Evolutionary conservation across 2,797 vertebrate species (phyloP), one percentile per base, ranked within the genome.

Genomic region (Sorex maritimensis): DNA sequence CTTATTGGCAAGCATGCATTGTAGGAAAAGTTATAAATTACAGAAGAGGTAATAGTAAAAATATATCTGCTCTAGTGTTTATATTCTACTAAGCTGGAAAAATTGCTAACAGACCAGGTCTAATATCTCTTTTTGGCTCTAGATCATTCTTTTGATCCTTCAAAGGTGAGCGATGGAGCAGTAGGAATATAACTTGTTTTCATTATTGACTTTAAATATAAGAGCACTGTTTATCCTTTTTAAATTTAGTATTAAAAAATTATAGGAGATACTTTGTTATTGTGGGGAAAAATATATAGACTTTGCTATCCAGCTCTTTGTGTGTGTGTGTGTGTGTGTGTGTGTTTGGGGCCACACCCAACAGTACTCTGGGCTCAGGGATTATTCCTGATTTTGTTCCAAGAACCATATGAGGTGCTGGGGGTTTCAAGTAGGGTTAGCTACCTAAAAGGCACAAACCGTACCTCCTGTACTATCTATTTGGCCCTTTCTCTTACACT

Each of bases 1-100:
- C 67, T 80, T 44, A 86, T 88, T 71, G 41, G 15, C 23, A 67
- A 85, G 13, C 88, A 4, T 88, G 77, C 23, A 21, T 34, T 75
- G 12, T 81, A 74, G 80, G 46, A 78, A 88, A 87, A 81, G 8
- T n/a, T 81, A 78, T 81, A 52, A 92, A 38, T 24, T 88, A 55
- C 58, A 92, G 15, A 28, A 87, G 85, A 90, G 17, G n/a, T 84
- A 83, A 67, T 24, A 90, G n/a, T 75, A 83, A 89, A 77, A 71
- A 55, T 0, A 38, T 86, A 68, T 24, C 7, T 85, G 11, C 11
- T 34, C 0, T 71, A 65, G 61, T 83, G 30, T 72, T 84, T 73
- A 5, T 44, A 21, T 85, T 15, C 1, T 81, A 79, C 13, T 79
- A 38, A 61, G 14, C 23, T 91, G 21, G 86, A 85, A 94, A 92